A percentile compares a stretch with the other conserved stretches of the same genome.
Conservation (phyloP, 2,113 vertebrate species). For the Sylvia atricapilla region DNA sequence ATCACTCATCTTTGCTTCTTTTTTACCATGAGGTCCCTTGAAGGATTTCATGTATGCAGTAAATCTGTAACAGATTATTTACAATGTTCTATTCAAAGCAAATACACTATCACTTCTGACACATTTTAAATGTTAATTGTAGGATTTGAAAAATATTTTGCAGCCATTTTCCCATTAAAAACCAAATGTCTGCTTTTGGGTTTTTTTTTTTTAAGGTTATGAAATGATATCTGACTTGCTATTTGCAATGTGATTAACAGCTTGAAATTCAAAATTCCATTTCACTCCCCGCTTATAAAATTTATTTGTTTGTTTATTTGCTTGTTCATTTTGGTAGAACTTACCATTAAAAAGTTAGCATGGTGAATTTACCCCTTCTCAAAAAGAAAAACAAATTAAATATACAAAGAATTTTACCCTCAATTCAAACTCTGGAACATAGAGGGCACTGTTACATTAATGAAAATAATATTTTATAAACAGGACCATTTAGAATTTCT, state of each 20-base stretch:
- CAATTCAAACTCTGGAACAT: constrained; percentile 40
- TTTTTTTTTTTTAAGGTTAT: background rate
- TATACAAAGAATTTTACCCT: background rate
- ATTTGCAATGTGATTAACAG: background rate
- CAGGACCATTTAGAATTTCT: background rate
- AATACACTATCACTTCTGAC: background rate
- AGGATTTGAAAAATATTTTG: background rate
- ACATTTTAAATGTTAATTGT: background rate
- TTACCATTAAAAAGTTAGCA: background rate
- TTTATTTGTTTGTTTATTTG: background rate
- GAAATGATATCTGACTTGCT: background rate
- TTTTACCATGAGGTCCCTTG: background rate
- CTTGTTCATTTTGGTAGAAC: background rate
- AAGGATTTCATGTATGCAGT: background rate
- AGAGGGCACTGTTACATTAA: constrained; percentile 70
- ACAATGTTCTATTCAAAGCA: background rate
- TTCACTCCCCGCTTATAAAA: background rate
- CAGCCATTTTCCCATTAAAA: background rate
- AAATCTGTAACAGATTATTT: background rate
- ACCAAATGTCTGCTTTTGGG: background rate
- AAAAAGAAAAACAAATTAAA: background rate
- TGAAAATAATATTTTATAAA: constrained; percentile 26
- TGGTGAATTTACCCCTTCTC: background rate
- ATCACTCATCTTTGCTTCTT: background rate
- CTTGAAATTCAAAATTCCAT: background rate